These are phyloP conservation scores for Hipposideros armiger DNA, from an alignment of 2,113 vertebrate species.

Conservation along the genomic window DNA sequence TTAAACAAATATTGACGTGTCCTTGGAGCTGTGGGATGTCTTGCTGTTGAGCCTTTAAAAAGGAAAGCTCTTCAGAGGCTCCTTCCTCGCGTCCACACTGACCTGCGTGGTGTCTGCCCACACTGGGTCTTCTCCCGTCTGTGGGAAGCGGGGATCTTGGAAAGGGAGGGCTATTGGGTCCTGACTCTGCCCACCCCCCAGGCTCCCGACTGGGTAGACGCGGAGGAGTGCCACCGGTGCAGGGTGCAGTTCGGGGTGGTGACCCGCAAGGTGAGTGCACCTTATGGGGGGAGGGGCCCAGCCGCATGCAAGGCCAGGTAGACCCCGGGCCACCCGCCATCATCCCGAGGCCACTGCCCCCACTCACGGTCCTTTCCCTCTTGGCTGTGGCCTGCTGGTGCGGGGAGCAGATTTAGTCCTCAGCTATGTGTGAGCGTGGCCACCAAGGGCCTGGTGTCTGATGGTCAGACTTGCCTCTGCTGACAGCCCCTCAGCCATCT, in stretches of 20 bases:
- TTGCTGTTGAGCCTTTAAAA: rapidly evolving
- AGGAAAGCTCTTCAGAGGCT: neutral
- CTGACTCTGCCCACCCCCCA: slow-evolving; percentile 74
- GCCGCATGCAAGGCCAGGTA: no score
- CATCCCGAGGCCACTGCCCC: rapidly evolving
- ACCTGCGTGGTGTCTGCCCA: neutral
- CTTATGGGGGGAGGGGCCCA: rapidly evolving
- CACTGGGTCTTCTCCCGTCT: rapidly evolving
- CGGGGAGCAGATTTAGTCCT: neutral
- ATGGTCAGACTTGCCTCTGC: rapidly evolving
- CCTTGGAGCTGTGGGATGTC: neutral
- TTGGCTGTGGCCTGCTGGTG: neutral
- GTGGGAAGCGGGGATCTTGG: neutral
- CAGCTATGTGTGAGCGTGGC: neutral
- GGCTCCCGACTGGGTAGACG: slow-evolving; percentile 99
- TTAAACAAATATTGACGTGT: no score
- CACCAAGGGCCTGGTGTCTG: neutral
- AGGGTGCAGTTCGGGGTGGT: slow-evolving; percentile 98
- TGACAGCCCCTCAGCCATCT: rapidly evolving
- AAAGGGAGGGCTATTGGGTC: rapidly evolving
- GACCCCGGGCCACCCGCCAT: rapidly evolving
- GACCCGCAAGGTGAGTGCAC: slow-evolving; percentile 94
- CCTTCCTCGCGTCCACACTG: neutral
- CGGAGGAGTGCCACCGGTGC: slow-evolving; percentile 98
- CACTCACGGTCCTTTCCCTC: rapidly evolving